Evolutionary conservation across 2,113 vertebrate species (phyloP).

Genomic region (Dicerorhinus sumatrensis): DNA sequence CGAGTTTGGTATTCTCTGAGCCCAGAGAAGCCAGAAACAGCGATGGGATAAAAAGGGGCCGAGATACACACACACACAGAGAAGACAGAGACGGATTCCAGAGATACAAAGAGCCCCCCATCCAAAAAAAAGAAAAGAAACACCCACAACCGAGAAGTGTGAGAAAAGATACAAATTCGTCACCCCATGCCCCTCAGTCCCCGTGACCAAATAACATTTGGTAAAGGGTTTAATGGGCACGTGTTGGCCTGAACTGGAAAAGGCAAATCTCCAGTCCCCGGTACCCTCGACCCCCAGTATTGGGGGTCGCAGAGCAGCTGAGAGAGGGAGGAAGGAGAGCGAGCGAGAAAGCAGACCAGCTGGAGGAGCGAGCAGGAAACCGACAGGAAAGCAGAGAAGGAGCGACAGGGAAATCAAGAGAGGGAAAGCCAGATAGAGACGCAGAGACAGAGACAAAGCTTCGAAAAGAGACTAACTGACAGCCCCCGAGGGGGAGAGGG

Average conservation of each 20-base stretch:
- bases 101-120: neutral
- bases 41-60: neutral
- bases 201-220: neutral
- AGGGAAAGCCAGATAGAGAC: slow-evolving; percentile 61
- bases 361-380: slow-evolving; percentile 1
- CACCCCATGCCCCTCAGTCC: neutral
- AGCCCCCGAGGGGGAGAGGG: slow-evolving; percentile 47
- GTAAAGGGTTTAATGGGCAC: neutral
- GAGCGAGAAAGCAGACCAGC: neutral
- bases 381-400: slow-evolving; percentile 56
- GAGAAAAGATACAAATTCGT: neutral
- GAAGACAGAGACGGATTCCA: neutral
- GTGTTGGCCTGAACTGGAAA: slow-evolving; percentile 47
- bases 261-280: neutral
- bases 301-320: neutral
- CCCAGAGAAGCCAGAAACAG: slow-evolving; percentile 41
- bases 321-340: neutral
- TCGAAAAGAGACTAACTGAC: slow-evolving; percentile 69
- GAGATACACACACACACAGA: neutral
- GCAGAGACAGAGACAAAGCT: slow-evolving; percentile 76
- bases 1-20: slow-evolving; percentile 46
- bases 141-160: neutral
- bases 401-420: slow-evolving; percentile 67
- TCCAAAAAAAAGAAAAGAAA: neutral
- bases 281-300: neutral